Percentiles rank a stretch among this genome's conserved stretches.
Evolutionary conservation across 2,797 vertebrate genomes (phyloP).

Genomic region (Malurus leucopterus): DNA sequence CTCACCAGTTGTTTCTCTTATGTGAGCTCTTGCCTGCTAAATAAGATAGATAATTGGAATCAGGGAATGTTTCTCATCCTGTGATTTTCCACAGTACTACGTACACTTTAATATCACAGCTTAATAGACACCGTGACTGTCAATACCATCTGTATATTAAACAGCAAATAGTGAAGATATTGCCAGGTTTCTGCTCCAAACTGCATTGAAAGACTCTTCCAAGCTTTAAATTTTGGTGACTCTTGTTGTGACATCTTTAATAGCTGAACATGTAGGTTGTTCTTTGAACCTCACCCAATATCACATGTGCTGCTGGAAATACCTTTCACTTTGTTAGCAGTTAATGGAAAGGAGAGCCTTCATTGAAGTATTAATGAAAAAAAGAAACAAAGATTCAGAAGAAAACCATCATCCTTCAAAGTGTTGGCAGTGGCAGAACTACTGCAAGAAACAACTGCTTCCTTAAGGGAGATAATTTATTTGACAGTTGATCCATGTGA

Average conservation of each 20-base stretch:
- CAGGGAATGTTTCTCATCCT: neutral
- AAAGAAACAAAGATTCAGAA: neutral
- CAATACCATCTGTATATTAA: neutral
- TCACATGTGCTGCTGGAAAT: neutral
- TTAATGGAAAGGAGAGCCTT: neutral
- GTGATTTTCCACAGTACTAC: neutral
- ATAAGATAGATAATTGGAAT: neutral
- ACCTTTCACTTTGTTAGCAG: neutral
- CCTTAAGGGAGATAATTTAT: fast-evolving
- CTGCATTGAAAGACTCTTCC: neutral
- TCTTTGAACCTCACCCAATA: neutral
- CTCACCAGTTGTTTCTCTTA: neutral
- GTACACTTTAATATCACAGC: neutral
- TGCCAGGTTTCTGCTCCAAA: neutral
- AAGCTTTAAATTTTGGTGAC: neutral
- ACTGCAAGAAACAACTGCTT: neutral
- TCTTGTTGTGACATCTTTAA: neutral
- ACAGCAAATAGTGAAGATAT: neutral
- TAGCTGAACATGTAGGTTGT: neutral
- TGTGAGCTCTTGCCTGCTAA: neutral
- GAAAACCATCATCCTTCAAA: neutral
- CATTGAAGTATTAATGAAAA: neutral
- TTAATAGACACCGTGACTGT: neutral
- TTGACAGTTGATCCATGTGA: neutral
- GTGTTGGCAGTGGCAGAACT: neutral